A percentile compares a stretch with the other conserved stretches of the same genome.
phyloP scores from a whole-genome alignment of 2,888 invertebrate genomes.

The Myathropa florea region DNA sequence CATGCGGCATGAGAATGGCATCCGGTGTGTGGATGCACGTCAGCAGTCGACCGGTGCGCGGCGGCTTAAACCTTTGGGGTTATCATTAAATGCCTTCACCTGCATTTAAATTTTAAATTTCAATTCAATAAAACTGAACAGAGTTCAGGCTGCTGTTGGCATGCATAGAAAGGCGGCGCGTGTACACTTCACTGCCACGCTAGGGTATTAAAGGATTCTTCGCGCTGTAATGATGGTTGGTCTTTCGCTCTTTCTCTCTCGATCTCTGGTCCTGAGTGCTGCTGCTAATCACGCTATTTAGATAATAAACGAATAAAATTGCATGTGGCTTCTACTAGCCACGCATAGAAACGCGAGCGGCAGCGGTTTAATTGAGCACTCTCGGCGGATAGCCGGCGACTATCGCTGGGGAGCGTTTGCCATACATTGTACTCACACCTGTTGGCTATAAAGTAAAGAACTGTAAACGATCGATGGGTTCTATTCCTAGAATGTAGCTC shows the following conservation, averaged over 20 bases:
- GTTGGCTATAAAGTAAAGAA: constrained; percentile 39
- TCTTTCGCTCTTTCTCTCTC: constrained; percentile 3
- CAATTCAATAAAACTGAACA: constrained; percentile 58
- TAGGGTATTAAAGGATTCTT: constrained; percentile 43
- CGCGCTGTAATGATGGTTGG: constrained; percentile 6
- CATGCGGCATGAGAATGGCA: constrained; percentile 3
- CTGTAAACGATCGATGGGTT: neutral
- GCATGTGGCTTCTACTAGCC: constrained; percentile 50
- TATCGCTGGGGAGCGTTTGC: constrained; percentile 6
- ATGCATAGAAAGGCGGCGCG: constrained; percentile 9
- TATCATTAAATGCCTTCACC: constrained; percentile 68
- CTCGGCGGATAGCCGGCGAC: neutral
- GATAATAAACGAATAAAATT: constrained; percentile 69
- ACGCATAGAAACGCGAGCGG: constrained; percentile 56
- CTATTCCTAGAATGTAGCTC: neutral
- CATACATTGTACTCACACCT: constrained; percentile 59
- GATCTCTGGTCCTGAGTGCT: constrained; percentile 34
- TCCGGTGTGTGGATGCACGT: constrained; percentile 22
- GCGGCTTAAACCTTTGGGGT: constrained; percentile 57
- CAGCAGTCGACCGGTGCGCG: constrained; percentile 15
- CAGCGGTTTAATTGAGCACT: constrained; percentile 46
- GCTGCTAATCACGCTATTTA: constrained; percentile 68
- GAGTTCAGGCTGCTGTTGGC: constrained; percentile 13
- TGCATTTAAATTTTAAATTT: constrained; percentile 67
- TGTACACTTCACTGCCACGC: constrained; percentile 20